phyloP scores from a whole-genome alignment of 2,888 invertebrate species.

The Torymus aiolomorphi region DNA sequence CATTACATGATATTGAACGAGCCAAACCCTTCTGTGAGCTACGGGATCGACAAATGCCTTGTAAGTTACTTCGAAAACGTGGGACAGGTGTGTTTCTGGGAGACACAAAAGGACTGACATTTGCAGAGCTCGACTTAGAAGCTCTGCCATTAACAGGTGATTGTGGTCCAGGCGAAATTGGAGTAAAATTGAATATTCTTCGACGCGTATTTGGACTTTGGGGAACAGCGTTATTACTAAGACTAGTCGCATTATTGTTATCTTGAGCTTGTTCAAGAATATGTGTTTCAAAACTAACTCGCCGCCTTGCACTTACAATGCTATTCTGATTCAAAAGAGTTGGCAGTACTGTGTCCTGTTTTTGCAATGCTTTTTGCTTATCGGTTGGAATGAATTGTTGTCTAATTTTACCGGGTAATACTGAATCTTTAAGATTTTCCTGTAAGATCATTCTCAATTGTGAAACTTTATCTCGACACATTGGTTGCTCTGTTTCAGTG shows the following conservation, averaged over 20 bases:
- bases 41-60: constrained; percentile 74
- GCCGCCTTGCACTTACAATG: constrained; percentile 71
- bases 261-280: constrained; percentile 68
- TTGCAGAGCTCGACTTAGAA: constrained; percentile 82
- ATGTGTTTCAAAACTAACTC: constrained; percentile 79
- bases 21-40: constrained; percentile 67
- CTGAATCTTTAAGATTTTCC: constrained; percentile 78
- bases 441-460: constrained; percentile 85
- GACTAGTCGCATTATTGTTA: constrained; percentile 42
- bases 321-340: constrained; percentile 69
- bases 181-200: constrained; percentile 90
- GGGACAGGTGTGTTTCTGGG: constrained; percentile 87
- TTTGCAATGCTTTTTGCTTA: constrained; percentile 67
- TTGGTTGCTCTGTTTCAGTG: constrained; percentile 66
- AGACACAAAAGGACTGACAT: constrained; percentile 88
- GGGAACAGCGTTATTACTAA: constrained; percentile 76
- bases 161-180: constrained; percentile 88
- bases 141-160: constrained; percentile 79
- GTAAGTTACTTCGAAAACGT: constrained; percentile 80
- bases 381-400: constrained; percentile 60
- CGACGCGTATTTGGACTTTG: constrained; percentile 87
- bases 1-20: constrained; percentile 72
- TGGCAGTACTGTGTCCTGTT: constrained; percentile 70
- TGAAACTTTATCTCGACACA: constrained; percentile 82
- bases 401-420: constrained; percentile 58